A percentile compares a stretch with the other conserved stretches of the same genome.
phyloP scores from a whole-genome alignment of 2,888 invertebrate genomes.

The Conus canariensis region DNA sequence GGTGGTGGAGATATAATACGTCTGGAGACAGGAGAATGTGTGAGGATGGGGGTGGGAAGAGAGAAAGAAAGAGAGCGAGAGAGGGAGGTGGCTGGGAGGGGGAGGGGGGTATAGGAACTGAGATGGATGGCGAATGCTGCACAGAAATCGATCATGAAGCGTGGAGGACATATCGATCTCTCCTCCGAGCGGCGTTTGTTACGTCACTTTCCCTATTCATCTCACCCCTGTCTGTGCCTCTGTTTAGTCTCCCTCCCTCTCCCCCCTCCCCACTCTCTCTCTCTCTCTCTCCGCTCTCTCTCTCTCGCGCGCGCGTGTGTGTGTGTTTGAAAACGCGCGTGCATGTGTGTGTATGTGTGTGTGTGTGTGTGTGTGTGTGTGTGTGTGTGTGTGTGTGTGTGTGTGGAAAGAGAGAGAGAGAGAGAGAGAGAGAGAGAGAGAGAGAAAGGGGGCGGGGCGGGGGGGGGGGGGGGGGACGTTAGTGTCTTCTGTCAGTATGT shows the following conservation, averaged over 20 bases:
- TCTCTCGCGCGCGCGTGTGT: background rate
- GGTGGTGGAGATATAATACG: too few species aligned
- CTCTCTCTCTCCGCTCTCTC: background rate
- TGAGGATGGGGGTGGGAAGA: background rate
- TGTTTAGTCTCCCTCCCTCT: background rate
- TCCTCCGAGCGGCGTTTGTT: background rate
- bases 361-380: background rate
- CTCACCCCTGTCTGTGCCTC: background rate
- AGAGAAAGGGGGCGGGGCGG: background rate
- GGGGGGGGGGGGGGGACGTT: background rate
- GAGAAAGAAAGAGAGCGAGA: background rate
- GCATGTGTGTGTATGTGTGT: background rate
- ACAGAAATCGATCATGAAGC: conserved; percentile 15
- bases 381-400: background rate
- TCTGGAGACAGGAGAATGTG: too few species aligned
- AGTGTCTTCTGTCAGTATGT: too few species aligned
- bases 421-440: background rate
- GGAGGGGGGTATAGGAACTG: background rate
- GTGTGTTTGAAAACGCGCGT: background rate
- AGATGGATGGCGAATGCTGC: background rate
- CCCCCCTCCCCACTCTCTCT: background rate
- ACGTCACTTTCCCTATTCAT: conserved; percentile 1
- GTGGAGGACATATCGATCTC: conserved; percentile 5
- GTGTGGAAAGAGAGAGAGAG: background rate
- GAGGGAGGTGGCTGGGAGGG: background rate